Conservation (phyloP, 2,113 vertebrate genomes). For the Rattus norvegicus region GRCr8 NC_086021.1:173253501-173254000, state of each 20-base stretch:
- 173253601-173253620: neutral
- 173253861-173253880: neutral
- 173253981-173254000: neutral
- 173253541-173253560: neutral
- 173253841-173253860: neutral
- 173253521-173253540: neutral
- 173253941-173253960: neutral
- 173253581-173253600: neutral
- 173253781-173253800: neutral
- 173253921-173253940: neutral
- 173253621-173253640: neutral
- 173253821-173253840: neutral
- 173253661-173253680: conserved; percentile 3
- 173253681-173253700: neutral
- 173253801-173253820: neutral
- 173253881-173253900: neutral
- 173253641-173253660: neutral
- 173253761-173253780: neutral
- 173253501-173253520: neutral
- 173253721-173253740: neutral
- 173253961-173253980: neutral
- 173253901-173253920: neutral
- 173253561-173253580: neutral
- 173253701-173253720: neutral
- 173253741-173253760: neutral